A percentile compares a stretch with the other conserved stretches of the same genome.
phyloP scores from a whole-genome alignment of 2,888 invertebrate species.

The Diarsia dahlii region DNA sequence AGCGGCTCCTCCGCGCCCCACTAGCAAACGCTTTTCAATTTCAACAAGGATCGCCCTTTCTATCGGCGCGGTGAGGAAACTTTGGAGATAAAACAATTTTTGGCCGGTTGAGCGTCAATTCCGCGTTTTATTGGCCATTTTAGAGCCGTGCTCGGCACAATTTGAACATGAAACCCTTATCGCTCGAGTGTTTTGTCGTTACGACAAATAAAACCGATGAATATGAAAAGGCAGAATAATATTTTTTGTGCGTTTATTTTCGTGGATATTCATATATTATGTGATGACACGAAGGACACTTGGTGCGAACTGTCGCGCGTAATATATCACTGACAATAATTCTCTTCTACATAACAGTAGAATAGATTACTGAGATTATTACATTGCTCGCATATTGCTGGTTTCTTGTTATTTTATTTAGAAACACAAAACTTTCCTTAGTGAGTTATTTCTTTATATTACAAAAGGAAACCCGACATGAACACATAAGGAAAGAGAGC shows the following conservation, averaged over 20 bases:
- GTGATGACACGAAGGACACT: constrained; percentile 55
- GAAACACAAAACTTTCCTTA: constrained; percentile 13
- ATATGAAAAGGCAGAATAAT: constrained; percentile 62
- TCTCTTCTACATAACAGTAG: constrained; percentile 34
- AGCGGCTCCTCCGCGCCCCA: constrained; percentile 70
- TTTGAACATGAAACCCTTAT: constrained; percentile 68
- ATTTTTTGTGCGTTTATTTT: constrained; percentile 60
- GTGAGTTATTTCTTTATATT: constrained; percentile 25
- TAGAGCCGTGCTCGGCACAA: constrained; percentile 66
- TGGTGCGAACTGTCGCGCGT: constrained; percentile 33
- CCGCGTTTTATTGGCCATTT: constrained; percentile 73
- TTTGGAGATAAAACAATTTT: constrained; percentile 83
- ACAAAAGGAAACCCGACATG: constrained; percentile 29
- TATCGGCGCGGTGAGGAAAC: constrained; percentile 74
- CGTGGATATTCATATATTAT: constrained; percentile 53
- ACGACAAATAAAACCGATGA: constrained; percentile 69
- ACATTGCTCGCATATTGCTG: constrained; percentile 42
- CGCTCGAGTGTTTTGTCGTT: constrained; percentile 68
- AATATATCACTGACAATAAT: constrained; percentile 51
- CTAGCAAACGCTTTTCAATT: constrained; percentile 81
- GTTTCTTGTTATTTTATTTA: constrained; percentile 35
- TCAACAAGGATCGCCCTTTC: constrained; percentile 81
- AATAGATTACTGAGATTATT: constrained; percentile 49
- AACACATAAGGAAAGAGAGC: constrained; percentile 36
- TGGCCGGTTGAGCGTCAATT: constrained; percentile 74